Evolutionary conservation across 2,113 vertebrate species (phyloP).

Genomic region (Alligator mississippiensis): DNA sequence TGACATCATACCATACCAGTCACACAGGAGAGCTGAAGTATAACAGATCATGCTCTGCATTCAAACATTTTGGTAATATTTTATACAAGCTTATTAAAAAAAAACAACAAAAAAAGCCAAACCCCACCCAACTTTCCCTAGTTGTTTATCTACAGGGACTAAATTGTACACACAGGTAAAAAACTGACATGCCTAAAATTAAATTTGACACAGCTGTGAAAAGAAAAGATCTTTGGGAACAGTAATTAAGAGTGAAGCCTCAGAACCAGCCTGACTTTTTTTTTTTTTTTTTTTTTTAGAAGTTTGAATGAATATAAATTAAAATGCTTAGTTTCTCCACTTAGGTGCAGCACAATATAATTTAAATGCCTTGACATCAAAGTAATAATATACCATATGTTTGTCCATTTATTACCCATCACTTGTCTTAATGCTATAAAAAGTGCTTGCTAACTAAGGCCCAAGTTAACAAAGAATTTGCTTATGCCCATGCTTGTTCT

Average conservation of each 20-base stretch:
- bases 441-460: constrained; percentile 4
- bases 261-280: constrained; percentile 68
- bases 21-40: constrained; percentile 63
- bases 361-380: constrained; percentile 67
- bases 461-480: not conserved
- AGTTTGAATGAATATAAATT: constrained; percentile 44
- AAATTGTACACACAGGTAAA: constrained; percentile 68
- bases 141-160: constrained; percentile 68
- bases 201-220: constrained; percentile 47
- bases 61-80: constrained; percentile 55
- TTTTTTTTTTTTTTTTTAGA: not conserved
- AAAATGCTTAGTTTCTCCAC: constrained; percentile 51
- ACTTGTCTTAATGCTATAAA: constrained; percentile 40
- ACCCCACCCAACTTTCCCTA: not conserved
- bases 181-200: constrained; percentile 65
- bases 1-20: constrained; percentile 59
- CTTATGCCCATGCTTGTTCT: not conserved
- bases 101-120: not conserved
- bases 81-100: constrained; percentile 51
- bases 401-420: constrained; percentile 12
- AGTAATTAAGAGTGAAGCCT: constrained; percentile 66
- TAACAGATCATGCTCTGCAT: constrained; percentile 73
- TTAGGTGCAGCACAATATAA: constrained; percentile 52
- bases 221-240: constrained; percentile 30
- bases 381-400: constrained; percentile 47